phyloP scores from a whole-genome alignment of 2,888 invertebrate genomes.

The Tuta absoluta region DNA sequence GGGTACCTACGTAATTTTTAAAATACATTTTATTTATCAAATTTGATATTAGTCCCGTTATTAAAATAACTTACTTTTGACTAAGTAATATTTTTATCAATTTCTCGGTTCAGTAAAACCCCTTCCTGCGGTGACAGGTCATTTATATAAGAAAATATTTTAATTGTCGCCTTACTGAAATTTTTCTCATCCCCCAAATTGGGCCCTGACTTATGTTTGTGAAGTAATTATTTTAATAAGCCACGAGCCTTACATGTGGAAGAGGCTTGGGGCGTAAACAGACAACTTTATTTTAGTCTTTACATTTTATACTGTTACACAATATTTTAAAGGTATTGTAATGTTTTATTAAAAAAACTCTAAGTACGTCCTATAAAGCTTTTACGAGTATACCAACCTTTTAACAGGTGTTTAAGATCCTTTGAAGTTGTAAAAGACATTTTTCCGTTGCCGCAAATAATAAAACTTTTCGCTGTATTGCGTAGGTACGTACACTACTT shows the following conservation, averaged over 20 bases:
- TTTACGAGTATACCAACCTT: not conserved
- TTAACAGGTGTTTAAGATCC: not conserved
- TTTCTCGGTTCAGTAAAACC: too few species aligned
- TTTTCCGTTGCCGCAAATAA: not conserved
- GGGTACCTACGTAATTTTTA: too few species aligned
- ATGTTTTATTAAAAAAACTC: too few species aligned
- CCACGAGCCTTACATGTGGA: conserved; percentile 11
- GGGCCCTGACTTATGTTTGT: not conserved
- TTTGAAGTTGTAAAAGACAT: not conserved
- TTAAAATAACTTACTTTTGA: too few species aligned
- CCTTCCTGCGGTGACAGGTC: too few species aligned
- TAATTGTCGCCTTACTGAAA: too few species aligned
- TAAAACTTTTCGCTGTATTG: too few species aligned
- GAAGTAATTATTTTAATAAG: conserved; percentile 6
- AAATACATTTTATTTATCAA: too few species aligned
- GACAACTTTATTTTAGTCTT: not conserved
- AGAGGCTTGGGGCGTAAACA: not conserved
- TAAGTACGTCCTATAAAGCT: not conserved
- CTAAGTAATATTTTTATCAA: too few species aligned
- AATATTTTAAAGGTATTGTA: not conserved
- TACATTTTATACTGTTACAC: not conserved
- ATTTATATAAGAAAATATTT: too few species aligned
- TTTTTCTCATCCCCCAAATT: not conserved
- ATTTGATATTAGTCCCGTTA: too few species aligned
- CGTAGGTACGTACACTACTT: too few species aligned